phyloP scores from a whole-genome alignment of 2,888 invertebrate genomes.

The Vandiemenella viatica region DNA sequence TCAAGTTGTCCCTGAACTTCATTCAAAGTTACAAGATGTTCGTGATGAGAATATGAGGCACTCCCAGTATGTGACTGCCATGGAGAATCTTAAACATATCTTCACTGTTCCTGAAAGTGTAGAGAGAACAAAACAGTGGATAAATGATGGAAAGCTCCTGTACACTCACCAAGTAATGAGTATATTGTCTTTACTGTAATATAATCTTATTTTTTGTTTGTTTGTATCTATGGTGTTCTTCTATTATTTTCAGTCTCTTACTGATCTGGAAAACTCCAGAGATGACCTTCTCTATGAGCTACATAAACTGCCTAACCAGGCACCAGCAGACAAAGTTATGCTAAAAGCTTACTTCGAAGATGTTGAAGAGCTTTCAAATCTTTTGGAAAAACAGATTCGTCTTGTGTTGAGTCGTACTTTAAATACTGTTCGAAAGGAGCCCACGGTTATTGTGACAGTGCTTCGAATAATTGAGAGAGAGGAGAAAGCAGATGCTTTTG shows the following conservation, averaged over 20 bases:
- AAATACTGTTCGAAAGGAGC: conserved; percentile 87
- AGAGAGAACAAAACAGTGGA: conserved; percentile 83
- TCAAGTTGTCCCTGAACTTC: conserved; percentile 60
- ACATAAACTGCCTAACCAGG: conserved; percentile 83
- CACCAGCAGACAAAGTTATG: conserved; percentile 78
- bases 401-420: conserved; percentile 78
- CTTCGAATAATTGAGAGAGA: conserved; percentile 92
- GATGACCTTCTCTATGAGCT: conserved; percentile 91
- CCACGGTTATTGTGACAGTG: conserved; percentile 89
- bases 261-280: conserved; percentile 89
- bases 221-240: background rate
- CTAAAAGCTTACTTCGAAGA: conserved; percentile 92
- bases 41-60: conserved; percentile 86
- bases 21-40: conserved; percentile 66
- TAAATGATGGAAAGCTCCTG: conserved; percentile 84
- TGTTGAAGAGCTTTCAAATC: conserved; percentile 76
- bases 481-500: conserved; percentile 84
- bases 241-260: conserved; percentile 48
- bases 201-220: background rate
- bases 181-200: background rate
- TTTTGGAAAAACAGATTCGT: conserved; percentile 81
- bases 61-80: conserved; percentile 94
- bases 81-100: conserved; percentile 95
- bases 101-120: conserved; percentile 95
- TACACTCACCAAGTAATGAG: conserved; percentile 70